Evolutionary conservation across 2,797 vertebrate species (phyloP).

Genomic region (Bryconaethiops microstoma): DNA sequence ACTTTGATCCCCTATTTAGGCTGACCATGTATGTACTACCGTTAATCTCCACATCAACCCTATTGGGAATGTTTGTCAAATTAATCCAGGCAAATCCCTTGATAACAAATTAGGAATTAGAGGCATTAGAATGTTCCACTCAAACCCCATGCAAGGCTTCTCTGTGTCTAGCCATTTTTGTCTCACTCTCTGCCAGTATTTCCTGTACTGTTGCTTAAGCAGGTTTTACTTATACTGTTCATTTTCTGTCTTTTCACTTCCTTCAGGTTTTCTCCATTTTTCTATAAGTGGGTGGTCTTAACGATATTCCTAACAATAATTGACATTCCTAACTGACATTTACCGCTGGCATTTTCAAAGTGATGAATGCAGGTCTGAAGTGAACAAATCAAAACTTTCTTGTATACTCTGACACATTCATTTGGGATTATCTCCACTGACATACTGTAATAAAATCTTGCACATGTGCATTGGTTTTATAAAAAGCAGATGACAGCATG

Average conservation of each 20-base stretch:
- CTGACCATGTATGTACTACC: neutral
- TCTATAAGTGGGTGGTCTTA: neutral
- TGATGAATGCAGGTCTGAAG: conserved; percentile 25
- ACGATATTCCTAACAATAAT: conserved; percentile 7
- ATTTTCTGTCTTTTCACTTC: neutral
- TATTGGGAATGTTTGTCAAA: neutral
- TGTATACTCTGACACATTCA: conserved; percentile 20
- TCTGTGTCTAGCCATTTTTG: neutral
- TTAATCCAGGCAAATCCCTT: conserved; percentile 28
- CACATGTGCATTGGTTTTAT: neutral
- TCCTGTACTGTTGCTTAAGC: neutral
- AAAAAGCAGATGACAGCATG: neutral
- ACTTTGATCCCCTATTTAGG: neutral
- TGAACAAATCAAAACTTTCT: conserved; percentile 5
- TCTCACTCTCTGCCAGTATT: neutral
- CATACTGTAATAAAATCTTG: neutral
- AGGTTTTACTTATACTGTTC: neutral
- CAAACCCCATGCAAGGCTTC: neutral
- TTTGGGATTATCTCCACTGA: conserved; percentile 12
- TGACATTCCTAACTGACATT: conserved; percentile 32
- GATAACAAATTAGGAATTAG: conserved; percentile 8
- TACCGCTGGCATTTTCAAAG: conserved; percentile 26
- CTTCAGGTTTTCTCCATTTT: neutral
- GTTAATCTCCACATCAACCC: conserved; percentile 10
- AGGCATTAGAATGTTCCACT: neutral